Percentiles rank a stretch among this genome's conserved stretches.
These are phyloP conservation scores for Stomatorhinus walkeri DNA, from an alignment of 2,797 vertebrate genomes.

Conservation along the genomic window DNA sequence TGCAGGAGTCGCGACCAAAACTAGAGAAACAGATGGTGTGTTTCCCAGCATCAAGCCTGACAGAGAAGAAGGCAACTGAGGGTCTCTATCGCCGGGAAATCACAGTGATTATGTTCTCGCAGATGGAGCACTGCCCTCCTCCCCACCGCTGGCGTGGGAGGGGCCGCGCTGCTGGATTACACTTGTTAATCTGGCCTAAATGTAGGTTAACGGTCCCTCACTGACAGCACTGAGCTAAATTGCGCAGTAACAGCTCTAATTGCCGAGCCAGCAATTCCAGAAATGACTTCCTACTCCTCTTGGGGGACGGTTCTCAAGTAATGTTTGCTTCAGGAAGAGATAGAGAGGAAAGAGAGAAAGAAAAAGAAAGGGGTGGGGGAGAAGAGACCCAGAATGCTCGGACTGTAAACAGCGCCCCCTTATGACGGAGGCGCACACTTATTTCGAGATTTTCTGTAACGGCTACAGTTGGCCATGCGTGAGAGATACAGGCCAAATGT, in stretches of 20 bases:
- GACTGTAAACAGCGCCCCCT: slow-evolving; percentile 33
- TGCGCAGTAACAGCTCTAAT: neutral
- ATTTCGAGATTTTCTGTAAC: slow-evolving; percentile 18
- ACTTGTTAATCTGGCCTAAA: neutral
- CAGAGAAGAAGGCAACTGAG: neutral
- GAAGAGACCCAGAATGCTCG: slow-evolving; percentile 20
- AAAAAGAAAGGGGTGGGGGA: neutral
- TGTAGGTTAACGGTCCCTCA: neutral
- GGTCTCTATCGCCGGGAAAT: neutral
- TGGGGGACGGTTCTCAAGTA: neutral
- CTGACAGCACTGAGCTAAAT: neutral
- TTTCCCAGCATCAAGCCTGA: neutral
- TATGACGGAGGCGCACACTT: slow-evolving; percentile 25
- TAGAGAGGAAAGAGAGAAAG: slow-evolving; percentile 11
- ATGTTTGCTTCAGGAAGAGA: neutral
- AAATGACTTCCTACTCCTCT: slow-evolving; percentile 1
- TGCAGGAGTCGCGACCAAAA: neutral
- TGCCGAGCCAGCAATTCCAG: slow-evolving; percentile 7
- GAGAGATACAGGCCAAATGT: slow-evolving; percentile 22
- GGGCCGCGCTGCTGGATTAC: neutral
- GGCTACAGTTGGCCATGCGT: slow-evolving; percentile 19
- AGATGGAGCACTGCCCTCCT: neutral
- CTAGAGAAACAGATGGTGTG: neutral
- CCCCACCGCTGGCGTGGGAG: neutral
- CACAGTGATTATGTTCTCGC: neutral